Evolutionary conservation across 2,888 invertebrate genomes (phyloP), one percentile per base, ranked within the genome.

Genomic region (Yponomeuta cagnagella): DNA sequence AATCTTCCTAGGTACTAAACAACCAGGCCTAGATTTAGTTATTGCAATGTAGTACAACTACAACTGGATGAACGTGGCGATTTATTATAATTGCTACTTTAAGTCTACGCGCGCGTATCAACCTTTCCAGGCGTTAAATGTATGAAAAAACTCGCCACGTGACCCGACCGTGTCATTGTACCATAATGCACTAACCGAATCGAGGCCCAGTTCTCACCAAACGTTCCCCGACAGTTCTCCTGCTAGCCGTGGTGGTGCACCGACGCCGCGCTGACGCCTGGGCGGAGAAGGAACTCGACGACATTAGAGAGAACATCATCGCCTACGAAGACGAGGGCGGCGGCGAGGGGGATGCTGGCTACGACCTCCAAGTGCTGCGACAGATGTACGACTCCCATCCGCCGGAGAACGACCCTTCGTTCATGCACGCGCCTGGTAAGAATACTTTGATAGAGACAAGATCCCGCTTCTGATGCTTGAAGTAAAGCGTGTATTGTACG

Each of bases 291-390:
- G 98, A 98, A 78, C 95, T 98, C 76, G 98, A 99, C 80, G 98
- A 99, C 82, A 98, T 98, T 52, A 93, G 99, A 72, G 99, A 99
- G 86, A 99, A 98, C 79, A 98, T 99, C 74, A 97, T 99, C 77
- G 97, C 98, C 77, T 99, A 99, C 81, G 98, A 98, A 81, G 99
- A 99, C 80, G 99, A 99, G 86, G 99, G 99, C 23, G 99, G 99
- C 82, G 99, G 99, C 82, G 98, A 99, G 85, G 98, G 98, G 0
- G 99, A 99, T 83, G 97, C 98, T 1, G 96, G 96, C 1, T 98
- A 97, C 86, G 98, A 98, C 83, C 93, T 98, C 72, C 96, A 96
- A 73, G 96, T 97, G 4, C 93, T 98, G 31, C 83, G 95, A 71
- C 93, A 94, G 76, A 94, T 94, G 90, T 95, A 95, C 72, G 94